phyloP scores from a whole-genome alignment of 53 echinoderm and acorn worm species.

The Crossaster papposus region DNA sequence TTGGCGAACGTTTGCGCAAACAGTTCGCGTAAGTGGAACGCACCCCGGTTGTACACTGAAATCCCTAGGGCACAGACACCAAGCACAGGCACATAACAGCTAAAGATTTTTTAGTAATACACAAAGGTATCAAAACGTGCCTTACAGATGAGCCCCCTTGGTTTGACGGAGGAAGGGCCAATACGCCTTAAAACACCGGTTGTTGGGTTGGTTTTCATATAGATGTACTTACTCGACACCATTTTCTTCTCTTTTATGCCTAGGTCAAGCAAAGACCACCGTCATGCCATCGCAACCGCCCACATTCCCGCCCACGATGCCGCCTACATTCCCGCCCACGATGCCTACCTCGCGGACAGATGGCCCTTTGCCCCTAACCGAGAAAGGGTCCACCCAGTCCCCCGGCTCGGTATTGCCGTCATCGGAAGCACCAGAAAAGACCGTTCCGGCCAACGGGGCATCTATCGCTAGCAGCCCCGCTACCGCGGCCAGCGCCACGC shows the following conservation, averaged over 20 bases:
- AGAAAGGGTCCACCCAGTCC: background rate
- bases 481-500: background rate
- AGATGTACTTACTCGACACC: background rate
- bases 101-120: too few relatives aligned
- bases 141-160: too few relatives aligned
- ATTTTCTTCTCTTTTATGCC: background rate
- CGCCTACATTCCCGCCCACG: background rate
- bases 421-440: too few relatives aligned
- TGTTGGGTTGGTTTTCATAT: background rate
- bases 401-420: background rate
- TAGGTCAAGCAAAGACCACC: background rate
- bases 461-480: background rate
- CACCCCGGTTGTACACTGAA: too few relatives aligned
- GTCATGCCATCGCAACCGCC: constrained; percentile 15
- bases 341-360: background rate
- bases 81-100: too few relatives aligned
- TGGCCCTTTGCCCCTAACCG: background rate
- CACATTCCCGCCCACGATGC: background rate
- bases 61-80: too few relatives aligned
- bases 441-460: background rate
- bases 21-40: too few relatives aligned
- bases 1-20: too few relatives aligned
- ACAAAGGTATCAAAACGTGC: too few relatives aligned
- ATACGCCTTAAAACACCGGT: background rate
- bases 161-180: too few relatives aligned